phyloP scores from a whole-genome alignment of 92 coral and sea anemone genomes.

The Siderastrea radians region DNA sequence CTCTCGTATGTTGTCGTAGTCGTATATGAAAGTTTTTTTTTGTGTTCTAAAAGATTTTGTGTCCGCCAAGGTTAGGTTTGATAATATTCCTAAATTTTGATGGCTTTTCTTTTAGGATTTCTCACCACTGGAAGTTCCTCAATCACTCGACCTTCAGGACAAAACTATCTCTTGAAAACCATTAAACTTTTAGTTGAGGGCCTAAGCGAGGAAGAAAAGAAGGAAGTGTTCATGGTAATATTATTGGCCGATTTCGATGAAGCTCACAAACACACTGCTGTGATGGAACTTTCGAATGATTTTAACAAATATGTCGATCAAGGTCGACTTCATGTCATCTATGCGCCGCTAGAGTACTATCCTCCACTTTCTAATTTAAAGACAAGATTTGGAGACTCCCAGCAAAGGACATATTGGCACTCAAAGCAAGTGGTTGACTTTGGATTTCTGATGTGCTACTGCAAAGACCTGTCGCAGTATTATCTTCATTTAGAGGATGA shows the following conservation, averaged over 20 bases:
- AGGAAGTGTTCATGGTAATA: conserved; percentile 43
- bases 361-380: conserved; percentile 60
- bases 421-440: conserved; percentile 84
- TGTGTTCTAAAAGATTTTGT: too few relatives aligned
- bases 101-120: conserved; percentile 36
- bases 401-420: conserved; percentile 71
- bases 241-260: conserved; percentile 63
- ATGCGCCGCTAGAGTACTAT: conserved; percentile 67
- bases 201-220: conserved; percentile 27
- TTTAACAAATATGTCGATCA: conserved; percentile 12
- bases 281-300: background rate
- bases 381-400: conserved; percentile 62
- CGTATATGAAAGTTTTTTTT: too few relatives aligned
- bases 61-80: too few relatives aligned
- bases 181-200: conserved; percentile 17
- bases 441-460: conserved; percentile 80
- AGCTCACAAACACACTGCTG: background rate
- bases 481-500: conserved; percentile 88
- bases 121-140: conserved; percentile 61
- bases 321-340: conserved; percentile 59
- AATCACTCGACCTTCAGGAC: conserved; percentile 38
- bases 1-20: too few relatives aligned
- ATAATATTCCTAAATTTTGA: too few relatives aligned
- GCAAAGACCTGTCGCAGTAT: conserved; percentile 61
- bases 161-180: conserved; percentile 33